A percentile compares a stretch with the other conserved stretches of the same genome.
These are phyloP conservation scores for Drosophila greeni DNA, from an alignment of 2,888 invertebrate genomes.

Conservation along the genomic window DNA sequence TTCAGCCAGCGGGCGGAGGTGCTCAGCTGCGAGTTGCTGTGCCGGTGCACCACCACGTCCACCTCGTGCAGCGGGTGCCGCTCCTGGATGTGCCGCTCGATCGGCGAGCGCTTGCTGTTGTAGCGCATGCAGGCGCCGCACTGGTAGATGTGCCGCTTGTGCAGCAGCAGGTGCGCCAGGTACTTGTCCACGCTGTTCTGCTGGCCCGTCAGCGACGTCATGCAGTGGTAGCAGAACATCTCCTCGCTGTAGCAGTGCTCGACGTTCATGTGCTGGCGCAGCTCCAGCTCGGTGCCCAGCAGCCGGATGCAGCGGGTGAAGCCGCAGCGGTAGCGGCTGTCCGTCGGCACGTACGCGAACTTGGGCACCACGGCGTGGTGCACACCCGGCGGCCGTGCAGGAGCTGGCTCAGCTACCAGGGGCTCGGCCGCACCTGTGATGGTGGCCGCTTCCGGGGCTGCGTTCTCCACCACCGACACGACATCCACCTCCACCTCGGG, in stretches of 20 bases:
- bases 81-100: slow-evolving; percentile 85
- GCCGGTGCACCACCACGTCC: slow-evolving; percentile 58
- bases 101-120: slow-evolving; percentile 82
- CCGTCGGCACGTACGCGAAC: slow-evolving; percentile 80
- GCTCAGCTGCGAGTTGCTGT: slow-evolving; percentile 26
- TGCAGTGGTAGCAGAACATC: slow-evolving; percentile 44
- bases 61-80: slow-evolving; percentile 78
- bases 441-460: neutral
- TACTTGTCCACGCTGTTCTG: slow-evolving; percentile 73
- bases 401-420: neutral
- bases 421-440: neutral
- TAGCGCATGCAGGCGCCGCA: slow-evolving; percentile 85
- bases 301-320: slow-evolving; percentile 58
- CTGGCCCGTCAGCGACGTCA: rapidly evolving
- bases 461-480: neutral
- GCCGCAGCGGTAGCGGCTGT: slow-evolving; percentile 85
- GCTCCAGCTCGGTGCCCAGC: slow-evolving; percentile 26
- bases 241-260: slow-evolving; percentile 22
- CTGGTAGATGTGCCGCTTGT: slow-evolving; percentile 85
- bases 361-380: neutral
- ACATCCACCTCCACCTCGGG: neutral
- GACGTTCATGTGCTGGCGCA: slow-evolving; percentile 34
- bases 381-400: neutral
- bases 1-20: slow-evolving; percentile 43
- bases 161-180: slow-evolving; percentile 86